Percentiles rank a stretch among this genome's conserved stretches.
Evolutionary conservation across 2,797 vertebrate species (phyloP).

Genomic region (Sebastes glaucus): DNA sequence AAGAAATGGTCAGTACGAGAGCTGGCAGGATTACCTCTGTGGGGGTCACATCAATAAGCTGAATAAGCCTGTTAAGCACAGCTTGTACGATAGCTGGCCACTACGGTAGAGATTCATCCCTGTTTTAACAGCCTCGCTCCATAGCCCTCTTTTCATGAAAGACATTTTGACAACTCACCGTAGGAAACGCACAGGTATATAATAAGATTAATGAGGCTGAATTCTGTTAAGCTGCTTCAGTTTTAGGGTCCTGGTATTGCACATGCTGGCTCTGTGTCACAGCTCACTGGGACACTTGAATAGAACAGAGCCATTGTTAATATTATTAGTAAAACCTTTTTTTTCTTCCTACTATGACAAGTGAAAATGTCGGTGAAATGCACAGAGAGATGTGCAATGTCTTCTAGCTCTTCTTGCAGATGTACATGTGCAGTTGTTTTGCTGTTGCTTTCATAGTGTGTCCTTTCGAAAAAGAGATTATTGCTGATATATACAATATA

Average conservation of each 20-base stretch:
- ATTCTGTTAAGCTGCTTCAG: background rate
- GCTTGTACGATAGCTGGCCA: constrained; percentile 2
- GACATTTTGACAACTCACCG: background rate
- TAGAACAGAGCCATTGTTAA: background rate
- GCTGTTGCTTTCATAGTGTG: background rate
- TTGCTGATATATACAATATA: background rate
- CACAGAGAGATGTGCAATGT: background rate
- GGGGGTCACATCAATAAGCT: constrained; percentile 32
- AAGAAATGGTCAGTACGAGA: constrained; percentile 46
- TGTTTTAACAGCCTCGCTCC: background rate
- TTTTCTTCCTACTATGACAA: background rate
- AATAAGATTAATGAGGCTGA: background rate
- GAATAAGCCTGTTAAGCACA: constrained; percentile 56
- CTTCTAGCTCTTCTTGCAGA: background rate
- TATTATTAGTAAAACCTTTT: background rate
- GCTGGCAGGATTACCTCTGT: constrained; percentile 51
- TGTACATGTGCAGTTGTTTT: background rate
- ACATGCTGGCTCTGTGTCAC: background rate
- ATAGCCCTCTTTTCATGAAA: background rate
- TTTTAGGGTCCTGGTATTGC: background rate
- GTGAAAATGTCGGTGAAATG: background rate
- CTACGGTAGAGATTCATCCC: background rate
- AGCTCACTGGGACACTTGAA: background rate
- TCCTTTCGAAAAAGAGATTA: background rate
- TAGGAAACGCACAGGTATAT: background rate